Evolutionary conservation across 2,113 vertebrate genomes (phyloP).

Genomic region (Polypterus senegalus): DNA sequence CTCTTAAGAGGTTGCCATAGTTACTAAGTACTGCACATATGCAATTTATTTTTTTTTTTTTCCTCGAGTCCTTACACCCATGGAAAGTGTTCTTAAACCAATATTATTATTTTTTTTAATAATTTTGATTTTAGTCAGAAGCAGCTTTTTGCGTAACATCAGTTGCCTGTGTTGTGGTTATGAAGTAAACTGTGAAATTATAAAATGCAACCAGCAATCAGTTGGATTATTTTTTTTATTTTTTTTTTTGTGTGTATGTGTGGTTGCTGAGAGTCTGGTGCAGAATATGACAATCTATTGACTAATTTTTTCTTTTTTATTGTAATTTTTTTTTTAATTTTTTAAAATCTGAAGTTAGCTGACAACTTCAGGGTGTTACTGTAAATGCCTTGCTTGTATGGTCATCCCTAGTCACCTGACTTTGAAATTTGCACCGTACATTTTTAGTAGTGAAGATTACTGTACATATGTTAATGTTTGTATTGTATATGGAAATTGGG

Average conservation of each 20-base stretch:
- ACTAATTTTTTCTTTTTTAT: constrained; percentile 52
- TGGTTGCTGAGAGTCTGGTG: constrained; percentile 79
- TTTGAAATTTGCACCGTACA: constrained; percentile 88
- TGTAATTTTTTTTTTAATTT: no score
- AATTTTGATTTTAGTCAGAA: constrained; percentile 24
- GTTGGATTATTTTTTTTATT: constrained; percentile 20
- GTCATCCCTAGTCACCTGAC: constrained; percentile 73
- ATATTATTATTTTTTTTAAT: constrained; percentile 30
- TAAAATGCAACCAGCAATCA: constrained; percentile 57
- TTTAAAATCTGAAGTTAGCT: constrained; percentile 68
- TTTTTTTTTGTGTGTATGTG: constrained; percentile 35
- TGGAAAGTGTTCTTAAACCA: constrained; percentile 81
- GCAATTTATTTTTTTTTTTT: constrained; percentile 74
- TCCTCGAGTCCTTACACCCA: constrained; percentile 45
- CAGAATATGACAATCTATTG: constrained; percentile 98
- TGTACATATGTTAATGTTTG: constrained; percentile 97
- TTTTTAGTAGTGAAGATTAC: constrained; percentile 80
- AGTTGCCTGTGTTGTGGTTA: constrained; percentile 57
- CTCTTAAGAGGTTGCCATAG: constrained; percentile 73
- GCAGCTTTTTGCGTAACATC: constrained; percentile 36
- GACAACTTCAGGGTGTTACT: constrained; percentile 60
- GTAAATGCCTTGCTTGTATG: constrained; percentile 98
- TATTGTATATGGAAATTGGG: constrained; percentile 91
- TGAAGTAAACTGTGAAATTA: constrained; percentile 72
- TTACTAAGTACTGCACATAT: constrained; percentile 71